Evolutionary conservation across 1,140 invertebrate species (phyloP), one percentile per base, ranked within the genome.

Genomic region (Listronotus oregonensis): DNA sequence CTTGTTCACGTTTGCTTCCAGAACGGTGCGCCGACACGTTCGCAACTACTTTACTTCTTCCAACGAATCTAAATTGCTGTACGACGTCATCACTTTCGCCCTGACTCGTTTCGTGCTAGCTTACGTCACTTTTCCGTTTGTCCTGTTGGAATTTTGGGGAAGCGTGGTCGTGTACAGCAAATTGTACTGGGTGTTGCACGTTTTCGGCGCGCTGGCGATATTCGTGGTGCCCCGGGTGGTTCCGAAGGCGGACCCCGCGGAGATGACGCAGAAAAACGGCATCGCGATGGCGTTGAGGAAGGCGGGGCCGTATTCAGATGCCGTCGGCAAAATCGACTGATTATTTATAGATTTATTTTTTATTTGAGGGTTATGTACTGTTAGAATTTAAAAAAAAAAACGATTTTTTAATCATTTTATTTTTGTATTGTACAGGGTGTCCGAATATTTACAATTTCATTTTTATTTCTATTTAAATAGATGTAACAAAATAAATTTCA

Each of bases 81-180:
- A 96, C 77, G 91, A 96, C 78, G 77, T 86, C 42, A 54, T 92
- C 39, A 91, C 93, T 31, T 89, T 92, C 73, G 71, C 91, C 21
- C 82, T 86, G 8, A 95, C 93, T n/a, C 85, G 92, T 70, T 74
- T 96, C 21, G 82, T 89, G 47, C 87, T 97, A 84, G 88, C 89
- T 21, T 97, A 97, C 76, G 85, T 91, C 27, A 92, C 91, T 17
- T 93, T 94, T 73, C 91, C 92, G 68, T 97, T 97, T 80, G 85
- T 97, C 56, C 75, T 96, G n/a, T 83, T 96, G 64, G 92, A 96
- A 76, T 89, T 96, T 58, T 76, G 70, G 70, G 57, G 67, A 14
- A 69, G 73, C 46, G 60, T 79, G 18, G 57, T 71, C 59, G 44
- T 79, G 11, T 79, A 77, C 59, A 84, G 82, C 68, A 78, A 82